Evolutionary conservation across 2,888 invertebrate genomes (phyloP).

Genomic region (Plemyria rubiginata): DNA sequence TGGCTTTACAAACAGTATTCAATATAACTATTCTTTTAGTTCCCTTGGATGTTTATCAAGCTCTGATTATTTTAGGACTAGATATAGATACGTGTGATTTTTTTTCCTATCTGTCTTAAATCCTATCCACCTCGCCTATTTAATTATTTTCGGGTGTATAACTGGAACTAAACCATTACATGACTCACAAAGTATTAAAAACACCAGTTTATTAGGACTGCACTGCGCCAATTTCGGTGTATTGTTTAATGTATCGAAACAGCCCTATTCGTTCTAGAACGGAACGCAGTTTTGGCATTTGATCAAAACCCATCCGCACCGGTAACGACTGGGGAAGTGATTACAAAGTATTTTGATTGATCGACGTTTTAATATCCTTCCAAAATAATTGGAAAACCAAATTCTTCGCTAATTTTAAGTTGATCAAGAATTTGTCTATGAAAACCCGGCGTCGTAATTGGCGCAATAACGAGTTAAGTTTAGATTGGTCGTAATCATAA

Average conservation of each 20-base stretch:
- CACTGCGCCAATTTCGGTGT: constrained; percentile 43
- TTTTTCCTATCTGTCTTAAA: no score
- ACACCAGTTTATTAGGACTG: constrained; percentile 43
- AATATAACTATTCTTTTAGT: no score
- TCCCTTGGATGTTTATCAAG: no score
- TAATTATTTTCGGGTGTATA: constrained; percentile 1
- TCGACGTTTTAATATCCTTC: constrained; percentile 44
- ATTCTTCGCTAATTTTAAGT: constrained; percentile 41
- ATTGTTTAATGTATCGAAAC: constrained; percentile 41
- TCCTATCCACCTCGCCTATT: no score
- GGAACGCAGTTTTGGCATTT: constrained; percentile 42
- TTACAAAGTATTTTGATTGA: constrained; percentile 40
- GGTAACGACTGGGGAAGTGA: constrained; percentile 35
- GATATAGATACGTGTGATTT: no score
- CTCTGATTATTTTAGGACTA: no score
- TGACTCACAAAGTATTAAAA: constrained; percentile 36
- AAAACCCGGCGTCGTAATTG: constrained; percentile 39
- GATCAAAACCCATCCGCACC: constrained; percentile 40
- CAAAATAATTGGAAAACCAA: constrained; percentile 40
- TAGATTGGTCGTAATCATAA: constrained; percentile 42
- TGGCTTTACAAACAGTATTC: no score
- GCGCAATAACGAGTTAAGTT: constrained; percentile 44
- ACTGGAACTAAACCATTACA: constrained; percentile 6
- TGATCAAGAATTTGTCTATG: constrained; percentile 39
- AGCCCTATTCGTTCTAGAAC: constrained; percentile 32